These are phyloP conservation scores for Diogma glabrata DNA, from an alignment of 2,888 invertebrate species.

Conservation along the genomic window DNA sequence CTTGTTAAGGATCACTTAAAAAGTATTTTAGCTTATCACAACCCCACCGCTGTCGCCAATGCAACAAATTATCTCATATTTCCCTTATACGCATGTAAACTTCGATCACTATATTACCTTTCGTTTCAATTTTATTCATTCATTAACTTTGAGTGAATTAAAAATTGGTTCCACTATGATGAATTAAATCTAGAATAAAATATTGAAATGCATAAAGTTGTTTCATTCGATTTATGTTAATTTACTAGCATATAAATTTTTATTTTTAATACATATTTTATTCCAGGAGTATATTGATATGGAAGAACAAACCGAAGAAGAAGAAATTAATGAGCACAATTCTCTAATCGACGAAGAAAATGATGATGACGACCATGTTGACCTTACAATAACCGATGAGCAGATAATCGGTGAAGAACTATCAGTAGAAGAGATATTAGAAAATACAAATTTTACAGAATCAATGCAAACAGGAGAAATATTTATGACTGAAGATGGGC, in stretches of 20 bases:
- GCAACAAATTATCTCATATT: too few species aligned
- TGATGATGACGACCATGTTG: not conserved
- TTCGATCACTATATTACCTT: too few species aligned
- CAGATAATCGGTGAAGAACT: slow-evolving; percentile 5
- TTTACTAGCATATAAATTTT: not conserved
- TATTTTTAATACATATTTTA: not conserved
- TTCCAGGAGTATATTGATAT: slow-evolving; percentile 2
- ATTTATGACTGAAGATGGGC: slow-evolving; percentile 30
- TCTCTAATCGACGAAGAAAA: not conserved
- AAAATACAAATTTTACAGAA: not conserved
- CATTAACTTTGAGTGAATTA: too few species aligned
- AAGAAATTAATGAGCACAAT: not conserved
- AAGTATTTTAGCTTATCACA: too few species aligned
- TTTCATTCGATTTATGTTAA: too few species aligned
- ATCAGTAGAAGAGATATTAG: slow-evolving; percentile 1
- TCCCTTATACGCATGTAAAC: too few species aligned
- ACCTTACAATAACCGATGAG: not conserved
- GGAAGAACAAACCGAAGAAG: not conserved
- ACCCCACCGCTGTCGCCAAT: too few species aligned
- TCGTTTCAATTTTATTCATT: too few species aligned
- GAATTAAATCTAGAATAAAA: too few species aligned
- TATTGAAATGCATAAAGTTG: too few species aligned
- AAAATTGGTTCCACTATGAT: too few species aligned
- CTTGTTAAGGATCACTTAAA: too few species aligned
- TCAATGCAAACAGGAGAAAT: slow-evolving; percentile 17